phyloP scores from a whole-genome alignment of 2,113 vertebrate genomes.

The Axis porcinus region DNA sequence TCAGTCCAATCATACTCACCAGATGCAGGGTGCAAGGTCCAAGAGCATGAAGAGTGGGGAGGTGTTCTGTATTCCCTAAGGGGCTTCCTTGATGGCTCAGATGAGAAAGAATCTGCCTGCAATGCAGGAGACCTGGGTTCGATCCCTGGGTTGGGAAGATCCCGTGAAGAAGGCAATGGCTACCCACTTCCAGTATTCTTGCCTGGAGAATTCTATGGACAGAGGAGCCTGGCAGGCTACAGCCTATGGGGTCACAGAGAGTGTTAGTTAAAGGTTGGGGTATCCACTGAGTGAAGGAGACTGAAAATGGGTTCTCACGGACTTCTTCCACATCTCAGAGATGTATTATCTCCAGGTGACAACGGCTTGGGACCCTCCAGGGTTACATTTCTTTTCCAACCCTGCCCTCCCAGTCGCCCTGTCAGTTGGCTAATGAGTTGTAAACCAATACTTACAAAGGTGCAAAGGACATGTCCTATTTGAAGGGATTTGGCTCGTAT shows the following conservation, averaged over 20 bases:
- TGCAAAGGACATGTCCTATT: not conserved
- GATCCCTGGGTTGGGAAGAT: not conserved
- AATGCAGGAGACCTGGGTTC: not conserved
- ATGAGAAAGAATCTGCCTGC: not conserved
- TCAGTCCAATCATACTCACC: not conserved
- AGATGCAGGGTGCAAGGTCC: not conserved
- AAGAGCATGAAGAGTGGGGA: no score
- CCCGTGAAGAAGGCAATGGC: not conserved
- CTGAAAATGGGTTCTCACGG: not conserved
- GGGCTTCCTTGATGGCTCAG: not conserved
- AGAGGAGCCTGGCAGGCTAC: not conserved
- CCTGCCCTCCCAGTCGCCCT: not conserved
- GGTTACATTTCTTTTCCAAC: not conserved
- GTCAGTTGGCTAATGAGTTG: conserved; percentile 19
- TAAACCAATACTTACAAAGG: conserved; percentile 32
- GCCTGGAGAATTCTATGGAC: not conserved
- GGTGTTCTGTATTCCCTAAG: not conserved
- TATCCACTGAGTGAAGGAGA: not conserved
- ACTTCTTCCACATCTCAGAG: not conserved
- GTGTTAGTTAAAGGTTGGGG: not conserved
- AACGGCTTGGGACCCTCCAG: not conserved
- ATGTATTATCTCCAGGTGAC: not conserved
- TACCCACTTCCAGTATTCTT: not conserved
- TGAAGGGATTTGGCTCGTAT: not conserved
- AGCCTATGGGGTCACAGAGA: not conserved